phyloP scores from a whole-genome alignment of 2,113 vertebrate species.

The Triplophysa dalaica region DNA sequence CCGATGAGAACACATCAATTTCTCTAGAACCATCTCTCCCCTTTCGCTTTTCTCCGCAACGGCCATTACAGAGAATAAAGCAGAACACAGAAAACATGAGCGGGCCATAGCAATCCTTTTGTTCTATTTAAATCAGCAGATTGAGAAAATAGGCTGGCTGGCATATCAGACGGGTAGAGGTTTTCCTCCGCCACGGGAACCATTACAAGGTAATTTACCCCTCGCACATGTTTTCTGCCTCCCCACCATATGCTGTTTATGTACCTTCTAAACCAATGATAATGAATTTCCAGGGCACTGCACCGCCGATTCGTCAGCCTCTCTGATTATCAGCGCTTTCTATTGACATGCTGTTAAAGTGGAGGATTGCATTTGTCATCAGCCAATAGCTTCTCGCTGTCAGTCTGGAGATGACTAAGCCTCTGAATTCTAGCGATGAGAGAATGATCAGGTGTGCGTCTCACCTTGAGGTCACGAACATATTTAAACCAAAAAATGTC shows the following conservation, averaged over 20 bases:
- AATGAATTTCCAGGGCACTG: slow-evolving; percentile 31
- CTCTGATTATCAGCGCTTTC: slow-evolving; percentile 31
- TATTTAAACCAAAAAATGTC: slow-evolving; percentile 1
- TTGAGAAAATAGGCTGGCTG: slow-evolving; percentile 43
- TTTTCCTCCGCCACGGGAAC: slow-evolving; percentile 41
- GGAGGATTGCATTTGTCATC: slow-evolving; percentile 30
- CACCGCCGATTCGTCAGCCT: slow-evolving; percentile 24
- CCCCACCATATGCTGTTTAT: slow-evolving; percentile 47
- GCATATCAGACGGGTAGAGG: slow-evolving; percentile 39
- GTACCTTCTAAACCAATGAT: slow-evolving; percentile 27
- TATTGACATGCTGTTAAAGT: not conserved
- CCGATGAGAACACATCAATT: slow-evolving; percentile 28
- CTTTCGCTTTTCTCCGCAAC: not conserved
- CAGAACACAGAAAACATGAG: slow-evolving; percentile 21
- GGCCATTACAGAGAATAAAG: slow-evolving; percentile 11
- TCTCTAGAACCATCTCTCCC: slow-evolving; percentile 37
- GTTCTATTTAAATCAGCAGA: slow-evolving; percentile 49
- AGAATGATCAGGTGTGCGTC: not conserved
- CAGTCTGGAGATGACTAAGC: not conserved
- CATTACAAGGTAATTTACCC: slow-evolving; percentile 54
- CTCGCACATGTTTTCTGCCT: slow-evolving; percentile 44
- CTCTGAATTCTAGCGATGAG: not conserved
- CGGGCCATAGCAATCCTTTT: slow-evolving; percentile 39
- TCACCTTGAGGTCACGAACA: not conserved
- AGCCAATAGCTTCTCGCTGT: not conserved